A percentile compares a stretch with the other conserved stretches of the same genome.
Evolutionary conservation across 2,888 invertebrate species (phyloP).

Genomic region (Microchrysa polita): DNA sequence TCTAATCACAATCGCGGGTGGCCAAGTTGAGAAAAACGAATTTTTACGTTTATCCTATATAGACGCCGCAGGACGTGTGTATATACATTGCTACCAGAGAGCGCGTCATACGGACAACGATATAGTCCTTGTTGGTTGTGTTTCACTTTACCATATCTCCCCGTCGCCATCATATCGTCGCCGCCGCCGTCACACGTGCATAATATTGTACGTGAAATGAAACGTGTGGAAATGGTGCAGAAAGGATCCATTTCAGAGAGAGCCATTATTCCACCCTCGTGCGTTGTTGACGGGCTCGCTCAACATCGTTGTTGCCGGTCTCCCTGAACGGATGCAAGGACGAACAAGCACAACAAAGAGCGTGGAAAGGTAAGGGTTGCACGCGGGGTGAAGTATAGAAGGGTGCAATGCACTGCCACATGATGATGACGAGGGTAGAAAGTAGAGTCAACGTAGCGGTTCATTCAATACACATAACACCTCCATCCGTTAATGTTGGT

Average conservation of each 20-base stretch:
- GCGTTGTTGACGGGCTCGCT: constrained; percentile 28
- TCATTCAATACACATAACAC: neutral
- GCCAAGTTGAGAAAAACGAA: constrained; percentile 21
- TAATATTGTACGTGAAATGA: constrained; percentile 25
- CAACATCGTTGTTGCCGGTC: neutral
- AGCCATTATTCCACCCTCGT: constrained; percentile 41
- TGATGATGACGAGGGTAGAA: constrained; percentile 37
- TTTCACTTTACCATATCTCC: no score
- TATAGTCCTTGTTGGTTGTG: no score
- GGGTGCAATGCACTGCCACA: constrained; percentile 30
- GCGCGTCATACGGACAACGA: no score
- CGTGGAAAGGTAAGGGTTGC: no score
- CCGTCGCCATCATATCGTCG: no score
- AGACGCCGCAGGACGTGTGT: constrained; percentile 21
- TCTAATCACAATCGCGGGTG: constrained; percentile 41
- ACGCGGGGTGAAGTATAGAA: neutral
- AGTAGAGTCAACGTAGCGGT: no score
- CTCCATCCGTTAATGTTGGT: constrained; percentile 1
- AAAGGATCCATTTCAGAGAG: constrained; percentile 40
- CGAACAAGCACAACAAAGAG: no score
- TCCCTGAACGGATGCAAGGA: neutral
- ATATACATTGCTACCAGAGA: neutral
- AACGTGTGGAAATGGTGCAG: neutral
- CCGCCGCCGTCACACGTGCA: constrained; percentile 8
- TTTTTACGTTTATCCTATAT: constrained; percentile 38